Percentiles rank a stretch among this genome's conserved stretches.
These are phyloP conservation scores for Drosophila pectinifera DNA, from an alignment of 1,140 invertebrate species.

Conservation along the genomic window DNA sequence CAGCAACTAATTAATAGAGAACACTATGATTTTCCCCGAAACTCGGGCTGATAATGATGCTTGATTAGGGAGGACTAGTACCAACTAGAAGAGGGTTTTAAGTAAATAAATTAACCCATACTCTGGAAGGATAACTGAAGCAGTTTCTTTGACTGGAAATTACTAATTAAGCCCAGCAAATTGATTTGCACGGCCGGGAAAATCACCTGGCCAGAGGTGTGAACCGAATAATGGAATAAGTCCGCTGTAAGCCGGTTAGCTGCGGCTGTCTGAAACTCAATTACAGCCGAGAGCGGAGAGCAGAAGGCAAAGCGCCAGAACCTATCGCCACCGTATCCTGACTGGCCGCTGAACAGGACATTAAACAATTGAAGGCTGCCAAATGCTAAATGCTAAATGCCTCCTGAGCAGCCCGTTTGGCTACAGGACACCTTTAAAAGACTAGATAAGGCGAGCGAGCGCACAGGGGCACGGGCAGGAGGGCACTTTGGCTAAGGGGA, in stretches of 20 bases:
- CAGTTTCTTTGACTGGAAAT: no score
- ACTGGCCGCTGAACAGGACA: slow-evolving; percentile 53
- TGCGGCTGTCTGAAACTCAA: neutral
- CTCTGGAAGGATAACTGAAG: no score
- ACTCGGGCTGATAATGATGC: no score
- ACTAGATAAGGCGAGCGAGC: slow-evolving; percentile 17
- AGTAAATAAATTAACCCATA: no score
- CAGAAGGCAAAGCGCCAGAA: neutral
- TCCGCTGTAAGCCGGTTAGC: neutral
- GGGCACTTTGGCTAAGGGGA: slow-evolving; percentile 2
- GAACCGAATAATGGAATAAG: slow-evolving; percentile 5
- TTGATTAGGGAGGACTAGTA: no score
- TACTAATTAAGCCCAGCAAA: neutral
- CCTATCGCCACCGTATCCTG: neutral
- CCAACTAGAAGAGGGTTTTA: no score
- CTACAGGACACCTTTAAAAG: slow-evolving; percentile 45
- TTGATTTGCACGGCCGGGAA: neutral
- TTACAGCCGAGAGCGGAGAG: neutral
- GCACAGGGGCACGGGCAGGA: neutral
- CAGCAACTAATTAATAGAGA: no score
- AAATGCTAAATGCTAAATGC: slow-evolving; percentile 26
- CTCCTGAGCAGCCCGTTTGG: slow-evolving; percentile 25
- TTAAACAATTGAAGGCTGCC: slow-evolving; percentile 61
- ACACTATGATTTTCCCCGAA: no score
- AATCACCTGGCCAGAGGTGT: neutral